phyloP scores from a whole-genome alignment of 53 echinoderm and acorn worm genomes.

The Actinopyga echinites region DNA sequence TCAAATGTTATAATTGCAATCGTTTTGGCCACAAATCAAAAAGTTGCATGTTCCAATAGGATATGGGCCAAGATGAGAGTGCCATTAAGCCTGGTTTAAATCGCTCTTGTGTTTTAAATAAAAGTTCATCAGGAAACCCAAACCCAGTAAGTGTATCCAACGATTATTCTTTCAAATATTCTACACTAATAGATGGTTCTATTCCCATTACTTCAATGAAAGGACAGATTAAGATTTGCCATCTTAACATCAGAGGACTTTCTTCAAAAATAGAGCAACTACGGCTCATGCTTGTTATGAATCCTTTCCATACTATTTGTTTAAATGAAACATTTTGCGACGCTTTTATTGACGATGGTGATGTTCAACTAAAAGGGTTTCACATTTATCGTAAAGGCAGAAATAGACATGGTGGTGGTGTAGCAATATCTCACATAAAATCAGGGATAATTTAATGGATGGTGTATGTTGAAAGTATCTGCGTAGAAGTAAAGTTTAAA shows the following conservation, averaged over 20 bases:
- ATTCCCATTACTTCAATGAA: neutral
- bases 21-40: neutral
- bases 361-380: neutral
- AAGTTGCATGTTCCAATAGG: neutral
- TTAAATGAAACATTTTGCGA: neutral
- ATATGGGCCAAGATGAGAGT: neutral
- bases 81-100: neutral
- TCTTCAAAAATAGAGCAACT: no score
- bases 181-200: neutral
- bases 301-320: neutral
- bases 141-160: neutral
- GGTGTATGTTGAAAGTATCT: neutral
- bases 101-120: neutral
- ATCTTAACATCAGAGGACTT: neutral
- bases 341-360: neutral
- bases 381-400: neutral
- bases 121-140: neutral
- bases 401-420: slow-evolving; percentile 2
- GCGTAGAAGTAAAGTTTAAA: neutral
- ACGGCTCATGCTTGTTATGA: neutral
- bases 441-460: neutral
- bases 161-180: neutral
- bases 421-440: neutral
- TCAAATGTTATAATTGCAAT: neutral
- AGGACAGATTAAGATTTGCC: neutral